A percentile compares a stretch with the other conserved stretches of the same genome.
Conservation (phyloP, 92 coral and sea anemone species). For the Galaxea fascicularis region DNA sequence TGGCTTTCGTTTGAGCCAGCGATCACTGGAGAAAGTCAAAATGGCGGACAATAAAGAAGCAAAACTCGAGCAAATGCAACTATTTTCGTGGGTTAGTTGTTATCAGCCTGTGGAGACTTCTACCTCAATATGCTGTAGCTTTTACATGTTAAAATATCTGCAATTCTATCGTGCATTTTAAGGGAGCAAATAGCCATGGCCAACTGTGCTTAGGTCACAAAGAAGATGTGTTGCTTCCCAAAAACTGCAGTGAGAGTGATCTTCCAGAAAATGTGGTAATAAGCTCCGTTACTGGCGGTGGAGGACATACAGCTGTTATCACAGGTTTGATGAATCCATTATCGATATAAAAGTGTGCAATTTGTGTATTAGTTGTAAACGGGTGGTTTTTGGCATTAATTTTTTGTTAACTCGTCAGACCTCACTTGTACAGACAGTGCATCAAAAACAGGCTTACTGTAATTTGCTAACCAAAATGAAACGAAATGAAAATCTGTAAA, state of each 20-base stretch:
- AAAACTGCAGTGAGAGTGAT: slow-evolving; percentile 1
- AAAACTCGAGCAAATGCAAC: background rate
- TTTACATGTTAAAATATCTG: background rate
- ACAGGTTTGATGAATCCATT: slow-evolving; percentile 45
- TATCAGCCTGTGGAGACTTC: too few species aligned
- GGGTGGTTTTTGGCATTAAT: too few species aligned
- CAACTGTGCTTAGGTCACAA: slow-evolving; percentile 80
- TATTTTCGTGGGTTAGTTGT: slow-evolving; percentile 30
- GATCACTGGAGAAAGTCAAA: background rate
- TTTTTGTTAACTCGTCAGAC: too few species aligned
- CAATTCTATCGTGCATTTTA: background rate
- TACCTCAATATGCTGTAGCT: background rate
- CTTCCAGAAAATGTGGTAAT: slow-evolving; percentile 17
- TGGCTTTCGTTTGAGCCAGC: background rate
- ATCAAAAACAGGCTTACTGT: too few species aligned
- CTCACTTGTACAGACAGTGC: too few species aligned
- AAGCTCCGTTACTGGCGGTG: slow-evolving; percentile 70
- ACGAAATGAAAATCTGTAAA: too few species aligned
- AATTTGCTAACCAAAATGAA: too few species aligned
- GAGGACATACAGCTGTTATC: slow-evolving; percentile 85
- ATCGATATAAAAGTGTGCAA: background rate
- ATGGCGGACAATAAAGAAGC: background rate
- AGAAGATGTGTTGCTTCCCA: slow-evolving; percentile 62
- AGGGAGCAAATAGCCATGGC: slow-evolving; percentile 92
- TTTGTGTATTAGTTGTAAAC: background rate